Base-by-base conservation (phyloP, 2,113 vertebrate species). In the Tenebrosternarchus preto region DNA sequence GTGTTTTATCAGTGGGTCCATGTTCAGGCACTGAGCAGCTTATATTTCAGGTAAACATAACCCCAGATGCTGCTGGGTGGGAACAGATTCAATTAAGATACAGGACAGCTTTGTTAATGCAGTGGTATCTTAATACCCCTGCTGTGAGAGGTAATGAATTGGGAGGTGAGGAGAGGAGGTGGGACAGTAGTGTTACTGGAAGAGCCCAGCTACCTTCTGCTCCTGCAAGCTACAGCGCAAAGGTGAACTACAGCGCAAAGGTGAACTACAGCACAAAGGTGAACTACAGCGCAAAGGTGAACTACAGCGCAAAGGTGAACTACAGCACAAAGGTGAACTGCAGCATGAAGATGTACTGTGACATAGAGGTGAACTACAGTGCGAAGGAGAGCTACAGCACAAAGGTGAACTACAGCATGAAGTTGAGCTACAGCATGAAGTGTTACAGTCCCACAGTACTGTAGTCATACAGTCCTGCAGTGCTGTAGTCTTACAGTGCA, bases 21-120 rank as follows among this genome's bases (percentile, higher is more conserved):
- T 91, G 92, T 92, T 92, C 88, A 66, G 86, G 85, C 88, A 86
- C 85, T 53, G 88, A 90, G 89, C 89, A 81, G 89, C 90, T 92
- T 93, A 94, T 93, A 93, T 93, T 94, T 93, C 92, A 94, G 92
- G 93, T 94, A 93, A 94, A 94, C 91, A 93, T 92, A 93, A 93
- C 91, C n/a, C 92, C 92, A 93, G 91, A 92, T 91, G 92, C 88
- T 56, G 91, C 88, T 89, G 88, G 88, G 90, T 85, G 84, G 90
- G 91, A 88, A 87, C 90, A 94, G 93, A 94, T 94, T 94, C 93
- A 93, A 94, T 94, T 94, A 93, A 94, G 93, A 94, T 94, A 94
- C 90, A 86, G 89, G 89, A 92, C 91, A 92, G 92, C 92, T 93
- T 92, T 93, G 91, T 93, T 94, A 94, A 94, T 93, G 88, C 90